phyloP scores from a whole-genome alignment of 2,113 vertebrate genomes.

The Sinocyclocheilus grahami region DNA sequence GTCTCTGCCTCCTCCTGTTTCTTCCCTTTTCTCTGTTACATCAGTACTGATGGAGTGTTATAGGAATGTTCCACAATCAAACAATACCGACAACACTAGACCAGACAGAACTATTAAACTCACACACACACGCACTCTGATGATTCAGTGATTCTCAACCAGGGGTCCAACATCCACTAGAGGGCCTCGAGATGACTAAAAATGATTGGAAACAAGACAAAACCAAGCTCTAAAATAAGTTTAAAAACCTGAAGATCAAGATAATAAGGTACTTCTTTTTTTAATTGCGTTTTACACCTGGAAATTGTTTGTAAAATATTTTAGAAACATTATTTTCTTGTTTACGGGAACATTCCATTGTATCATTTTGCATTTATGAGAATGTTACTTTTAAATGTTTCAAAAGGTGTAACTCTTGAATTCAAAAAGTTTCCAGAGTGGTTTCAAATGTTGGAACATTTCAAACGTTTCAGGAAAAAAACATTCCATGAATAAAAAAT shows the following conservation, averaged over 20 bases:
- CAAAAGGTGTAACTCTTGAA: background rate
- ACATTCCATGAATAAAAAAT: background rate
- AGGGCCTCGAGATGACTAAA: background rate
- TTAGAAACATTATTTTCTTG: too few relatives aligned
- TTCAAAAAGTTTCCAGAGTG: too few relatives aligned
- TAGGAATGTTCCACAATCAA: background rate
- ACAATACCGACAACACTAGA: background rate
- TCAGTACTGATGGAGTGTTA: too few relatives aligned
- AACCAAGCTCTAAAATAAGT: background rate
- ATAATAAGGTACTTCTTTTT: too few relatives aligned
- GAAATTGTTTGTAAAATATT: too few relatives aligned
- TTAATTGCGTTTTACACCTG: background rate
- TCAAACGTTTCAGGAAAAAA: background rate
- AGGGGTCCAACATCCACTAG: background rate
- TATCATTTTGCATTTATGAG: background rate
- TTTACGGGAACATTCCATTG: background rate
- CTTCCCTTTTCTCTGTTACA: background rate
- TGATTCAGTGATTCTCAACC: background rate
- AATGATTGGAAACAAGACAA: background rate
- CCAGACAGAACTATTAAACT: background rate
- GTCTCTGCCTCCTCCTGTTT: constrained; percentile 18
- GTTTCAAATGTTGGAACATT: background rate
- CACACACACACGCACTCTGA: background rate
- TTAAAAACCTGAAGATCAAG: background rate
- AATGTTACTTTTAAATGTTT: background rate